Percentiles rank a stretch among this genome's conserved stretches.
Evolutionary conservation across 2,888 invertebrate species (phyloP).

Genomic region (Acanthococcus lagerstroemiae): DNA sequence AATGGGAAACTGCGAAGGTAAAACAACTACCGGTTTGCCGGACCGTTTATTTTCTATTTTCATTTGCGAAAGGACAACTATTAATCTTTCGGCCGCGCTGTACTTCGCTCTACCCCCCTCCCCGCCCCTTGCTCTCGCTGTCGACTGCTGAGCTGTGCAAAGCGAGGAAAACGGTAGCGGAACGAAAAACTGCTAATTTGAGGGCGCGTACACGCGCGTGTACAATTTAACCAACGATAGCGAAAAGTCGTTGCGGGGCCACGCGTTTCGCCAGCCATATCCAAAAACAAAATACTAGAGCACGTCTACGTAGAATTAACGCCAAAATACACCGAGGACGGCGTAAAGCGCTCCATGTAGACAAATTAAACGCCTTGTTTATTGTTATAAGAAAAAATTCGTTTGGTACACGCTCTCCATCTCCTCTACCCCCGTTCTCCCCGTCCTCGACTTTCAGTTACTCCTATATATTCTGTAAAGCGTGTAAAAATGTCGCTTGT

Average conservation of each 20-base stretch:
- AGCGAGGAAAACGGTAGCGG: neutral
- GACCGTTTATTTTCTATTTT: conserved; percentile 27
- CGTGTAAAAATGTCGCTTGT: too few relatives aligned
- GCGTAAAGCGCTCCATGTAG: conserved; percentile 9
- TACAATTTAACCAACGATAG: too few relatives aligned
- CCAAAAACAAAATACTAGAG: neutral
- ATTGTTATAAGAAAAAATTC: neutral
- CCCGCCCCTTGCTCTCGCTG: too few relatives aligned
- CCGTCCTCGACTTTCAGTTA: too few relatives aligned
- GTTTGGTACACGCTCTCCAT: too few relatives aligned
- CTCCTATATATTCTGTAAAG: too few relatives aligned
- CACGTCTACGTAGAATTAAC: conserved; percentile 18
- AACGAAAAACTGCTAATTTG: conserved; percentile 22
- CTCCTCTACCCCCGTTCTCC: too few relatives aligned
- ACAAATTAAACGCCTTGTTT: conserved; percentile 20
- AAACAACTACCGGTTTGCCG: neutral
- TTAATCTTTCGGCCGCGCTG: conserved; percentile 23
- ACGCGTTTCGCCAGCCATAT: neutral
- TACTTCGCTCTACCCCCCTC: too few relatives aligned
- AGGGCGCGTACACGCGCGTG: conserved; percentile 10
- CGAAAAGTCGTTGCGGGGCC: too few relatives aligned
- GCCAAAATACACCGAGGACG: conserved; percentile 12
- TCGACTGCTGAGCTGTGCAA: neutral
- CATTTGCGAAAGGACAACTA: conserved; percentile 24
- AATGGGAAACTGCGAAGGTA: conserved; percentile 13